These are phyloP conservation scores for Drosophila ambigua DNA, from an alignment of 1,140 invertebrate genomes.

Conservation along the genomic window DNA sequence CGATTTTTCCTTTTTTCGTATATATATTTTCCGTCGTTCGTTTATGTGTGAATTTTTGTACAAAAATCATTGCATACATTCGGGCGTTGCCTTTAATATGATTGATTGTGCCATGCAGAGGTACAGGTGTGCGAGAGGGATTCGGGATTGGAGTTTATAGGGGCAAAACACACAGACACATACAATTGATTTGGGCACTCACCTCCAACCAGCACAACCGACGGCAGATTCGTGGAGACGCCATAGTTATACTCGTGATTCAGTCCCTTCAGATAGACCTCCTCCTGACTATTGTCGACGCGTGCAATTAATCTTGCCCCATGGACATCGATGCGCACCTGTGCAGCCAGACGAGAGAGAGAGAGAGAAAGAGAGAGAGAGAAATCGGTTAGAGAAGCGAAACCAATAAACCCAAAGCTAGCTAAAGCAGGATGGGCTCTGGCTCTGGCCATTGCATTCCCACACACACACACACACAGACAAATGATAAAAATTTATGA, in stretches of 20 bases:
- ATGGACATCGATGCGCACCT: constrained; percentile 92
- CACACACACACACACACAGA: constrained; percentile 38
- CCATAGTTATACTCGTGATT: constrained; percentile 93
- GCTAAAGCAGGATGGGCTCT: constrained; percentile 21
- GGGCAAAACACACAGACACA: not conserved
- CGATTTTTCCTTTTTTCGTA: constrained; percentile 23
- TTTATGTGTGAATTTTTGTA: constrained; percentile 42
- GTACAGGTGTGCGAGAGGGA: too few species aligned
- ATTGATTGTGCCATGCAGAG: constrained; percentile 12
- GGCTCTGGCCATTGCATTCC: constrained; percentile 39
- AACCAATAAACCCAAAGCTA: constrained; percentile 75
- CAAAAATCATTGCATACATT: constrained; percentile 55
- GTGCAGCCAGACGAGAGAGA: constrained; percentile 33
- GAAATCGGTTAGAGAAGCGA: constrained; percentile 64
- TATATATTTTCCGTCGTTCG: not conserved
- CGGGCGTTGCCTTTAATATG: constrained; percentile 62
- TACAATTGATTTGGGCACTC: constrained; percentile 79
- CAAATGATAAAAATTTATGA: constrained; percentile 83
- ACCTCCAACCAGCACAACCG: constrained; percentile 95
- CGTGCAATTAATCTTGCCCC: constrained; percentile 91
- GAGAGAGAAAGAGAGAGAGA: constrained; percentile 8
- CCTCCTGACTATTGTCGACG: constrained; percentile 92
- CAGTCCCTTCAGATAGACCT: constrained; percentile 91
- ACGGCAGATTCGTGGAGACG: constrained; percentile 91
- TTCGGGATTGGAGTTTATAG: not conserved